A percentile compares a stretch with the other conserved stretches of the same genome.
These are phyloP conservation scores for Lagocephalus sceleratus DNA, from an alignment of 2,797 vertebrate genomes.

Conservation along the genomic window DNA sequence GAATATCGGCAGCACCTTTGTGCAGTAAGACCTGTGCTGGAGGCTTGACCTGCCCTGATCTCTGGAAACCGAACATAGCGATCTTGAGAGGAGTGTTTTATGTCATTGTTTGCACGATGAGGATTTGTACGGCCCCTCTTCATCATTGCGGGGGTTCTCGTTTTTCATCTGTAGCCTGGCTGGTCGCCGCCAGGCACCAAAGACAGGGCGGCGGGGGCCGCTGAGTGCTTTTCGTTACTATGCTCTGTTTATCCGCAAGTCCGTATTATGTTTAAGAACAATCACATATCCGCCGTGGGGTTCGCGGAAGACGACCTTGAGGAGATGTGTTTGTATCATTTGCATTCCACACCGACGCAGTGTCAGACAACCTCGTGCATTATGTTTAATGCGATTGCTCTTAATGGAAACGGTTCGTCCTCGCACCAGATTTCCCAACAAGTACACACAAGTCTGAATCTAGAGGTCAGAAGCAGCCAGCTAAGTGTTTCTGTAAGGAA, in stretches of 20 bases:
- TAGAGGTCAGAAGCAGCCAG: no score
- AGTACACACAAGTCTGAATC: no score
- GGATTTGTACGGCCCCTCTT: no score
- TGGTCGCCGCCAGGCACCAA: slow-evolving; percentile 4
- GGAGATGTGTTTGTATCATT: not conserved
- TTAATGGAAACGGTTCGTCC: not conserved
- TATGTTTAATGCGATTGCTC: not conserved
- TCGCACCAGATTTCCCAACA: no score
- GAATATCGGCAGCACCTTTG: not conserved
- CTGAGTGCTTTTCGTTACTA: slow-evolving; percentile 7
- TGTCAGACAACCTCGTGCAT: no score
- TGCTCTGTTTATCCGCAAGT: not conserved
- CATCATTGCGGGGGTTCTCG: slow-evolving; percentile 6
- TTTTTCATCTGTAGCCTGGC: slow-evolving; percentile 14
- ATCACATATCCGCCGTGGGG: no score
- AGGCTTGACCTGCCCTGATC: not conserved
- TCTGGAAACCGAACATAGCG: slow-evolving; percentile 1
- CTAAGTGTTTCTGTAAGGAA: no score
- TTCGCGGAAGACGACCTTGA: not conserved
- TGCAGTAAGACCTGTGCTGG: no score
- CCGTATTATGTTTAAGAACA: not conserved
- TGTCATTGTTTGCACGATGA: no score
- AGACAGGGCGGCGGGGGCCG: slow-evolving; percentile 10
- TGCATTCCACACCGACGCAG: not conserved
- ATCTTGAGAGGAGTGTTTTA: not conserved